Percentiles rank a stretch among this genome's conserved stretches.
phyloP scores from a whole-genome alignment of 2,797 vertebrate species.

The Balearica regulorum region DNA sequence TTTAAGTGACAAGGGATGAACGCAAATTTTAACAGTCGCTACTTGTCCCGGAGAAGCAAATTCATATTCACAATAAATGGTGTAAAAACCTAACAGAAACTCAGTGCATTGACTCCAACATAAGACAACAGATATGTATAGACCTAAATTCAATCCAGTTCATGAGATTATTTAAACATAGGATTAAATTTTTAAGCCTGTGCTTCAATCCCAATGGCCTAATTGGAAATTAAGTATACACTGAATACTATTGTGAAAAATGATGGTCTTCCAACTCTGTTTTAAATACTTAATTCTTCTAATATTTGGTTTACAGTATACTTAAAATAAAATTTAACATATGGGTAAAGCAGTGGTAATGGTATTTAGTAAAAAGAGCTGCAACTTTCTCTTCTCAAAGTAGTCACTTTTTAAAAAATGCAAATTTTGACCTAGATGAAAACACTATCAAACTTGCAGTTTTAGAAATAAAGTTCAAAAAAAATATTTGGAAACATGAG shows the following conservation, averaged over 20 bases:
- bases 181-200: not conserved
- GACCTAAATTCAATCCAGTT: not conserved
- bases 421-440: slow-evolving; percentile 32
- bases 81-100: not conserved
- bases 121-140: not conserved
- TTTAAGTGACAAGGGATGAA: not conserved
- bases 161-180: not conserved
- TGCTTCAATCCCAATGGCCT: not conserved
- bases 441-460: not conserved
- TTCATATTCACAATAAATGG: not conserved
- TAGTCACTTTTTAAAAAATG: not conserved
- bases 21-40: not conserved
- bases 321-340: not conserved
- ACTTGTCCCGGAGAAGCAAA: not conserved
- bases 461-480: not conserved
- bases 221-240: not conserved
- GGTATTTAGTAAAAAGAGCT: not conserved
- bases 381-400: not conserved
- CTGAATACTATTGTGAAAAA: not conserved
- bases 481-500: not conserved
- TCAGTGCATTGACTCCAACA: not conserved
- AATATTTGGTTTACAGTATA: not conserved
- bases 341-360: not conserved
- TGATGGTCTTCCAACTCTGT: not conserved
- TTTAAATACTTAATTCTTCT: not conserved